Base-by-base conservation (phyloP, 2,888 invertebrate genomes). In the Brachycybe producta region DNA sequence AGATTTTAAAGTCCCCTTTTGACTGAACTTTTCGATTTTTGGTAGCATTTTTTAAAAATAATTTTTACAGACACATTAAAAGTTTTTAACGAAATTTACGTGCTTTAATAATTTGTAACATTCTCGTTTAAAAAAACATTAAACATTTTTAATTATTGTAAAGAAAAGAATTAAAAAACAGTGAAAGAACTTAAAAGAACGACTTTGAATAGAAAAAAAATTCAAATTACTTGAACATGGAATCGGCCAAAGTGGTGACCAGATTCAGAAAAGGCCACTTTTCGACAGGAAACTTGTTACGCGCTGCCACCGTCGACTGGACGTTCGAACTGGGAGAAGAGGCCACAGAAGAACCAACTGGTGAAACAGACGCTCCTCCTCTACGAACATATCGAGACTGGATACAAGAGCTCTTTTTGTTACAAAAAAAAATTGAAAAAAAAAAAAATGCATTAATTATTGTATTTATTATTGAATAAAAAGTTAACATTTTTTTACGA, bases 401-500 rank as follows among this genome's bases (percentile, higher is more conserved):
- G 2, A 49, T 36, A n/a, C 27, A 49, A n/a, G 40, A 32, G 5
- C 23, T 36, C 49, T 49, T 11, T 11, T 17, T 11, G 5, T 8
- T 36, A 36, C 8, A 30, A 30, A 11, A 30, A 30, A 30, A 30
- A 27, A 17, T 26, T 5, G 11, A 23, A 23, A 47, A 21, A 35
- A 24, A 38, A 13, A 2, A 15, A 17, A 5, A 11, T 15, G 21
- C 21, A 17, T 24, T 27, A 26, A 7, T 11, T 30, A n/a, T 11
- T 21, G 27, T 15, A 41, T 24, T 8, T 5, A 23, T n/a, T 48
- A 24, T 13, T n/a, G 5, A 47, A 8, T 27, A 19, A 3, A 46
- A 8, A 46, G 2, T 41, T 42, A 8, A 15, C 5, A 19, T 21
- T 24, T 4, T 3, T 17, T 56, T 58, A 67, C 67, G 61, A 68